Evolutionary conservation across 2,797 vertebrate species (phyloP).

Genomic region (Podargus strigoides): DNA sequence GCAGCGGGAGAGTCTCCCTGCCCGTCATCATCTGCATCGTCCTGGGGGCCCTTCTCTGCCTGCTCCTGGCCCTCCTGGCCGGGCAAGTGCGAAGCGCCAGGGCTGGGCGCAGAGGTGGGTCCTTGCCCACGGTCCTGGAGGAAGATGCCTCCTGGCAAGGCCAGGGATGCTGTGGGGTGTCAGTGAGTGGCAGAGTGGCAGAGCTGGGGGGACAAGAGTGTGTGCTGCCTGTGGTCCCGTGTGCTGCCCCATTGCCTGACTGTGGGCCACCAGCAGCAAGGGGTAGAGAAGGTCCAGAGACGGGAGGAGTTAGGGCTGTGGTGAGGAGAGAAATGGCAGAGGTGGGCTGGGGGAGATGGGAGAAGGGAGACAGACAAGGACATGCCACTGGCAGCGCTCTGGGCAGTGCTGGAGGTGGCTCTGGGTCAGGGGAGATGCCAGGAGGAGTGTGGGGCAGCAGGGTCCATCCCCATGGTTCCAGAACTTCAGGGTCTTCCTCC

Average conservation of each 20-base stretch:
- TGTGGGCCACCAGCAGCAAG: background rate
- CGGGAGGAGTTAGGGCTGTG: background rate
- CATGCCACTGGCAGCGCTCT: background rate
- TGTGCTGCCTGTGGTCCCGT: background rate
- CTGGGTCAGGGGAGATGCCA: background rate
- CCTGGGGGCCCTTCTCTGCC: background rate
- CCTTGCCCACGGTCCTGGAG: background rate
- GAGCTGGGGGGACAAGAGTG: background rate
- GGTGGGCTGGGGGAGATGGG: no score
- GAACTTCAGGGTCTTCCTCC: background rate
- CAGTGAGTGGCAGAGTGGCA: background rate
- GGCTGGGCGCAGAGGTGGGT: background rate
- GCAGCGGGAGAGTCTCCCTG: background rate
- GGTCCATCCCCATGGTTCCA: background rate
- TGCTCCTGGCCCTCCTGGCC: background rate
- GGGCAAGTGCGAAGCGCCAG: background rate
- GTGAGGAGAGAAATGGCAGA: background rate
- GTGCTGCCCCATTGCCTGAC: background rate
- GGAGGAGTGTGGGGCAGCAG: background rate
- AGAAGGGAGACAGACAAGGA: background rate
- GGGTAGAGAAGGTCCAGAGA: no score
- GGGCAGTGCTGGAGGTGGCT: background rate
- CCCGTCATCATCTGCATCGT: background rate
- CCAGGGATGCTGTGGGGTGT: background rate
- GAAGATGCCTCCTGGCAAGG: background rate